Evolutionary conservation across 1,140 invertebrate genomes (phyloP), one percentile per base, ranked within the genome.

Genomic region (Heliothis virescens): DNA sequence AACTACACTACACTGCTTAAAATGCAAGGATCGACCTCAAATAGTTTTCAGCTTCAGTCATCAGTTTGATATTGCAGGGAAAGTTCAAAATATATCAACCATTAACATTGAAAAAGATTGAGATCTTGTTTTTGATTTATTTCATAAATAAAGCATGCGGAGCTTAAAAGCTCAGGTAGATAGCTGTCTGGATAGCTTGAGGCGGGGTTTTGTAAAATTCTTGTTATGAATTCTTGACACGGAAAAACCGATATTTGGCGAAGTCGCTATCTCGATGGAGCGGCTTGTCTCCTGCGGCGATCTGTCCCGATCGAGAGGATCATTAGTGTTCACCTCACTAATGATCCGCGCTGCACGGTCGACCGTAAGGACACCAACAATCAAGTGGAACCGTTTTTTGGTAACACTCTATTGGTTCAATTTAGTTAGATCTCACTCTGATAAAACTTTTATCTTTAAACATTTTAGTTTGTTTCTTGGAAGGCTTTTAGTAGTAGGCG

Each of bases 301-400:
- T 88, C 84, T 81, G 86, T 74, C 83, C 72, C 86, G 60, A 92
- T 91, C 88, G 87, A 90, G 89, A 82, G 89, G 85, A 89, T 92
- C 91, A 91, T 94, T 92, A 94, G 90, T 90, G 91, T 86, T 88
- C 84, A 83, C 84, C 86, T 89, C 84, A 83, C 85, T 92, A 92
- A 93, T 93, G 90, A 93, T 89, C 83, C 84, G 80, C 48, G 82
- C 60, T 82, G 82, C 83, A 69, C 79, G 75, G 59, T 78, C 71
- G 73, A 82, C 26, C 57, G 34, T 59, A 78, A 83, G 60, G 53
- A 80, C 53, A 80, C 41, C 74, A 73, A 81, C 69, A 82, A 62
- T 79, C 79, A 79, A 78, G 67, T 79, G 63, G 71, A 79, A 13
- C 76, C 73, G 59, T 48, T 62, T 79, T 74, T 78, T 67, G 52